A percentile compares a stretch with the other conserved stretches of the same genome.
These are phyloP conservation scores for Ochlodes sylvanus DNA, from an alignment of 2,888 invertebrate species.

Conservation along the genomic window DNA sequence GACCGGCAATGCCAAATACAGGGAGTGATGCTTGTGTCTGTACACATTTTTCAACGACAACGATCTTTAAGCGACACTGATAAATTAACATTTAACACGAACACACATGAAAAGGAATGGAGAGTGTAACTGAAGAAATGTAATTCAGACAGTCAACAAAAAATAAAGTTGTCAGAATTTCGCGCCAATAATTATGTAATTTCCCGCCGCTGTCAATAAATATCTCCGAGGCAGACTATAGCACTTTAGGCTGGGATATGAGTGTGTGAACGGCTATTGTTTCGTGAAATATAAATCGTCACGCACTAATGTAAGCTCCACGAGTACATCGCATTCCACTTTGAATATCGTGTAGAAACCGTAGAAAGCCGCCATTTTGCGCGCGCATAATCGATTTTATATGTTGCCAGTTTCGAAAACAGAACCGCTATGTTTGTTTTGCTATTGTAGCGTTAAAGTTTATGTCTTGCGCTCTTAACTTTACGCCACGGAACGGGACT, in stretches of 20 bases:
- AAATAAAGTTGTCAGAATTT: background rate
- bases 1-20: conserved; percentile 9
- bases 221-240: conserved; percentile 10
- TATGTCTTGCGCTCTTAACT: conserved; percentile 31
- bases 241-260: conserved; percentile 29
- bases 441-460: conserved; percentile 35
- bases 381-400: conserved; percentile 60
- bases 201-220: background rate
- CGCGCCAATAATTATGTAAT: background rate
- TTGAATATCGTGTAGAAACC: conserved; percentile 47
- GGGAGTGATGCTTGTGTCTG: background rate
- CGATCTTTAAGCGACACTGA: conserved; percentile 17
- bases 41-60: conserved; percentile 20
- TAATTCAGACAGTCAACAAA: background rate
- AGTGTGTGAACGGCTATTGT: conserved; percentile 48
- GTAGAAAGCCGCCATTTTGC: conserved; percentile 45
- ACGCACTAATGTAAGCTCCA: conserved; percentile 47
- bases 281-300: conserved; percentile 55
- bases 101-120: background rate
- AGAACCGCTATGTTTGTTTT: conserved; percentile 41
- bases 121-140: too few species aligned
- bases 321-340: conserved; percentile 63
- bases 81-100: conserved; percentile 1
- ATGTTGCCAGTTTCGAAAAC: conserved; percentile 49
- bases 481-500: conserved; percentile 6